phyloP scores from a whole-genome alignment of 1,140 invertebrate species.

The Hycleus cichorii region DNA sequence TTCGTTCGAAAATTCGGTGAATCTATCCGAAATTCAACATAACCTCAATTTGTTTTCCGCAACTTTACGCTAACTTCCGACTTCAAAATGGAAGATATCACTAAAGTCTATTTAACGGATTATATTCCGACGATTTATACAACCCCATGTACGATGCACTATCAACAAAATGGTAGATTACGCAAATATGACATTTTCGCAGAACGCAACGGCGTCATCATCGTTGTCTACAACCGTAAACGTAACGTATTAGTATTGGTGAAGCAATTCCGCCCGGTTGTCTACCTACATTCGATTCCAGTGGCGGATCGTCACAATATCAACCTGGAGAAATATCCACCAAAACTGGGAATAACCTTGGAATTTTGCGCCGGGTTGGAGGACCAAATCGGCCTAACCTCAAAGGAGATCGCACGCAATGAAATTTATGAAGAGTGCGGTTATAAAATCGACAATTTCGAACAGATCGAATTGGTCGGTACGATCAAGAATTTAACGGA shows the following conservation, averaged over 20 bases:
- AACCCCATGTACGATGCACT: constrained; percentile 25
- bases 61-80: neutral
- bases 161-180: constrained; percentile 46
- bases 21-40: neutral
- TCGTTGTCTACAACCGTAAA: constrained; percentile 75
- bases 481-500: constrained; percentile 71
- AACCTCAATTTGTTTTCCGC: constrained; percentile 1
- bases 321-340: constrained; percentile 65
- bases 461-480: constrained; percentile 40
- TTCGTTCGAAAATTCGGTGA: no score
- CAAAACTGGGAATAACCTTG: constrained; percentile 66
- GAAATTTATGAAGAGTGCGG: constrained; percentile 94
- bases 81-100: constrained; percentile 26
- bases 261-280: constrained; percentile 82
- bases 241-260: constrained; percentile 77
- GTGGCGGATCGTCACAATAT: constrained; percentile 48
- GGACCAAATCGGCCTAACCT: constrained; percentile 71
- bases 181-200: constrained; percentile 61
- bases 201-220: constrained; percentile 68
- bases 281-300: constrained; percentile 56
- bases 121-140: constrained; percentile 31
- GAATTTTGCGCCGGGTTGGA: constrained; percentile 94
- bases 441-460: constrained; percentile 73
- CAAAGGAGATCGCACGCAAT: constrained; percentile 70
- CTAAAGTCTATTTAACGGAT: constrained; percentile 23